A percentile compares a stretch with the other conserved stretches of the same genome.
These are phyloP conservation scores for Poecilia wingei DNA, from an alignment of 2,797 vertebrate genomes.

Conservation along the genomic window DNA sequence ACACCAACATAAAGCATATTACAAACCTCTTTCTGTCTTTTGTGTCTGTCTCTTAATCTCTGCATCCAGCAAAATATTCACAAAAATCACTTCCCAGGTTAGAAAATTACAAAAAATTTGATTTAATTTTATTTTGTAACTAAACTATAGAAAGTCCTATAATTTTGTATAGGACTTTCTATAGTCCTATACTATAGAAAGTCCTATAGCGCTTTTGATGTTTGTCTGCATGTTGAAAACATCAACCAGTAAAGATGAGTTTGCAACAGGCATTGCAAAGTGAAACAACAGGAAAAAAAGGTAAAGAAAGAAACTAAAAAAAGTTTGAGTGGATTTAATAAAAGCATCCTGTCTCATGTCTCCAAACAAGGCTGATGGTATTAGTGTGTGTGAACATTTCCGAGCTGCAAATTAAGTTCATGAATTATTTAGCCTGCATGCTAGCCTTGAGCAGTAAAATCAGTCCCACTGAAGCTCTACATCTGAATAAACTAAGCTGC, in stretches of 20 bases:
- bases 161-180: too few relatives aligned
- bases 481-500: slow-evolving; percentile 46
- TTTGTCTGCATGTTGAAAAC: not conserved
- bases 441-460: slow-evolving; percentile 51
- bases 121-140: not conserved
- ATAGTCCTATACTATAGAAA: not conserved
- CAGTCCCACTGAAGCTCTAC: slow-evolving; percentile 35
- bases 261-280: not conserved
- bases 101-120: not conserved
- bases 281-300: not conserved
- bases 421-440: slow-evolving; percentile 62
- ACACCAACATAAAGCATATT: not conserved
- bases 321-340: not conserved
- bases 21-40: not conserved
- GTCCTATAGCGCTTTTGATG: not conserved
- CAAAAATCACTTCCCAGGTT: not conserved
- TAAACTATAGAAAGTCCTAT: not conserved
- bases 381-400: slow-evolving; percentile 45
- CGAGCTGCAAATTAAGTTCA: slow-evolving; percentile 52
- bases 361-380: slow-evolving; percentile 37
- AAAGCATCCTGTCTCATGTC: slow-evolving; percentile 32
- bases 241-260: not conserved
- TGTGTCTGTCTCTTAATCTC: not conserved
- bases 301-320: slow-evolving; percentile 6
- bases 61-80: not conserved